Evolutionary conservation across 2,888 invertebrate genomes (phyloP), one percentile per base, ranked within the genome.

Genomic region (Pterostichus niger): DNA sequence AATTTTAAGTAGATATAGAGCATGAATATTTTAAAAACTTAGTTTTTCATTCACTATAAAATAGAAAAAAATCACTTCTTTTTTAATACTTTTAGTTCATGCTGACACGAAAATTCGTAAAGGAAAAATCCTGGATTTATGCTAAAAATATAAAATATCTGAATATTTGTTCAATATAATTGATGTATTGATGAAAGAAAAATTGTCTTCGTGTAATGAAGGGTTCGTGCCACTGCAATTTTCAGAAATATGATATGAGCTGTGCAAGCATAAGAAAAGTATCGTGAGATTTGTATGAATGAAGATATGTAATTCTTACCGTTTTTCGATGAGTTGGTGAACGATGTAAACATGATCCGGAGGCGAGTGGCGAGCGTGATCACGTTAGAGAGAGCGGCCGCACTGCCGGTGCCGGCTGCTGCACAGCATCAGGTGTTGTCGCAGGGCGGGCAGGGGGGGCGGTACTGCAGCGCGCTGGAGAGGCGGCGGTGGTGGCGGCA

Each of bases 361-460:
- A 56, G 13, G 40, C 40, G 40, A 4, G 15, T 10, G n/a, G 7
- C 33, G 33, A 13, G 15, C 13, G 24, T 17, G 24, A 10, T 17
- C 56, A 3, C 10, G 61, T n/a, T 7, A 71, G 44, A 44, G 17
- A 71, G 10, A 40, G 68, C 77, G 54, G 56, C 13, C 17, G 56
- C 35, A 40, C 77, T 52, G 56, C 40, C 75, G 64, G 61, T n/a
- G 49, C 75, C 56, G 35, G 56, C 56, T 56, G 54, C 56, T 77
- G 76, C 54, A 73, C 82, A 81, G 81, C 81, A 81, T 81, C 81
- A 81, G 81, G 81, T 81, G 81, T 71, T 54, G 81, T 33, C 61
- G 79, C 61, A 33, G 33, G 35, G 78, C 44, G 9, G 73, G 77
- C 35, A 40, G 56, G 54, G 54, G 76, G 35, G 35, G 76, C 54